These are phyloP conservation scores for Tachina grossa DNA, from an alignment of 2,888 invertebrate species.

Conservation along the genomic window DNA sequence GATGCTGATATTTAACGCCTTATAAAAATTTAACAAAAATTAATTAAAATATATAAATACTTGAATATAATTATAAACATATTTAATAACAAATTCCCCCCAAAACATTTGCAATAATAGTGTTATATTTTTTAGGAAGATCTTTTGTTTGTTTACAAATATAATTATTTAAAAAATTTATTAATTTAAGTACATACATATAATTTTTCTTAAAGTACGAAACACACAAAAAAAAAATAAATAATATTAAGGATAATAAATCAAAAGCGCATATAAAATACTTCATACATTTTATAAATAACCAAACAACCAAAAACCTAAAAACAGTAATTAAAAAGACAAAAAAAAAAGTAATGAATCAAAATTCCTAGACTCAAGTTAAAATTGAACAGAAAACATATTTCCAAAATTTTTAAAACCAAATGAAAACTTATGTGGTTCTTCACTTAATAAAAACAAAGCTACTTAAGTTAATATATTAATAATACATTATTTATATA, in stretches of 20 bases:
- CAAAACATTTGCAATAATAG: conserved; percentile 68
- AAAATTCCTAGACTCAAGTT: conserved; percentile 67
- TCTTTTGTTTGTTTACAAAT: conserved; percentile 62
- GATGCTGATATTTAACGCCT: conserved; percentile 82
- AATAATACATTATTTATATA: neutral
- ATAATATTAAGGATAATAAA: conserved; percentile 46
- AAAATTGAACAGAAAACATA: conserved; percentile 43
- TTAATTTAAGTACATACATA: neutral
- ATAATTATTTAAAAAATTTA: conserved; percentile 52
- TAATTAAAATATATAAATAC: conserved; percentile 50
- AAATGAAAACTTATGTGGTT: conserved; percentile 33
- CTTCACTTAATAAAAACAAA: conserved; percentile 42
- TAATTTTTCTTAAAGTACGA: conserved; percentile 48
- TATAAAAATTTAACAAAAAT: conserved; percentile 73
- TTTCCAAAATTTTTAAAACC: conserved; percentile 38
- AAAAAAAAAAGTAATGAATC: conserved; percentile 58
- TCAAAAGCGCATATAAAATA: conserved; percentile 53
- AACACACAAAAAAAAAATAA: conserved; percentile 38
- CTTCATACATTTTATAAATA: conserved; percentile 48
- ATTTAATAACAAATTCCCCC: conserved; percentile 68
- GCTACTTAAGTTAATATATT: conserved; percentile 29
- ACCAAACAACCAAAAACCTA: conserved; percentile 62
- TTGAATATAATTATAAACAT: conserved; percentile 39
- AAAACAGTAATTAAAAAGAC: conserved; percentile 31
- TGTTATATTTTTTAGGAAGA: conserved; percentile 60